A percentile compares a stretch with the other conserved stretches of the same genome.
Conservation (phyloP, 2,797 vertebrate species). For the Heliangelus exortis region DNA sequence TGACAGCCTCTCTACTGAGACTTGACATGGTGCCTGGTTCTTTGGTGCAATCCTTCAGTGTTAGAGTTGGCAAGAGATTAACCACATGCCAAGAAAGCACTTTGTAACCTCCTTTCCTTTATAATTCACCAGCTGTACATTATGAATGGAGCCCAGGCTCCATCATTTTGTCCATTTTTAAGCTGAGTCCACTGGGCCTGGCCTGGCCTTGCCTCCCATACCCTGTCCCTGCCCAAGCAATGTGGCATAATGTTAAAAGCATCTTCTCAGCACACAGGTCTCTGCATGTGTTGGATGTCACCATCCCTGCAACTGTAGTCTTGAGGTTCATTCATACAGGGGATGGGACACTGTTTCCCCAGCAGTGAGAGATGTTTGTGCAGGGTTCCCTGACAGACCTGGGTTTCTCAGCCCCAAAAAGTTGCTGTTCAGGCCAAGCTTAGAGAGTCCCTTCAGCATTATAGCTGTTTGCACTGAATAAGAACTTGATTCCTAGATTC, state of each 20-base stretch:
- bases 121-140: not conserved
- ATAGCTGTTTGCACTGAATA: not conserved
- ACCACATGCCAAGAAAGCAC: not conserved
- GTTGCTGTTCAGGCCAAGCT: not conserved
- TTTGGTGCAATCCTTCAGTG: not conserved
- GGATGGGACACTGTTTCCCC: not conserved
- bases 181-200: not conserved
- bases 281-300: not conserved
- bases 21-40: not conserved
- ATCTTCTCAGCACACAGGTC: not conserved
- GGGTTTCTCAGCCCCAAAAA: fast-evolving
- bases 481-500: not conserved
- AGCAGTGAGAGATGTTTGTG: not conserved
- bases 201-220: not conserved
- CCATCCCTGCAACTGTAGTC: not conserved
- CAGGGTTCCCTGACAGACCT: not conserved
- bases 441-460: fast-evolving
- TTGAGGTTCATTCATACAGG: not conserved
- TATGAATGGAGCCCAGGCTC: not conserved
- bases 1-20: not conserved
- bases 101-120: not conserved
- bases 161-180: not conserved
- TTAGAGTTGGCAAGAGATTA: not conserved
- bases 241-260: fast-evolving
- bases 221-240: not conserved